These are phyloP conservation scores for Trichonephila clavata DNA, from an alignment of 1,140 invertebrate genomes.

Conservation along the genomic window DNA sequence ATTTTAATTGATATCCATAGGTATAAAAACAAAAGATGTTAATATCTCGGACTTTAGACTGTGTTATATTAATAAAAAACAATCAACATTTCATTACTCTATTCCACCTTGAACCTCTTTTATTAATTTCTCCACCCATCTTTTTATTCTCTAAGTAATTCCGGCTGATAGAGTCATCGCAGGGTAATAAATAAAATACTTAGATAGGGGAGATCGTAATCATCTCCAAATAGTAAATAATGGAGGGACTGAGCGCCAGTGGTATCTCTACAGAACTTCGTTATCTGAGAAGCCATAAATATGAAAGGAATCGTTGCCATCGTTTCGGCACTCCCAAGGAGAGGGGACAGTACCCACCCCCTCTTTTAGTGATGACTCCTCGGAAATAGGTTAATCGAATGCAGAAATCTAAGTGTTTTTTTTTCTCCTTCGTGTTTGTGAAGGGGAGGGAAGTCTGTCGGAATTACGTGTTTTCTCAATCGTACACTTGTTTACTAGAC, in stretches of 20 bases:
- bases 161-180: background rate
- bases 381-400: slow-evolving; percentile 14
- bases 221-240: slow-evolving; percentile 14
- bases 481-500: background rate
- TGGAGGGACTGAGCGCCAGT: background rate
- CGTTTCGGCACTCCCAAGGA: background rate
- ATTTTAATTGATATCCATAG: no score
- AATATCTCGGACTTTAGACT: no score
- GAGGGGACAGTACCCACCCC: background rate
- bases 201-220: background rate
- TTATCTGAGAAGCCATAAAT: slow-evolving; percentile 29
- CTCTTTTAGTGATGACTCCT: background rate
- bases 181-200: background rate
- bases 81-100: background rate
- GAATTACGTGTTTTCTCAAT: background rate
- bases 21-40: no score
- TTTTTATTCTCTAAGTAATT: background rate
- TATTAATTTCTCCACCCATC: background rate
- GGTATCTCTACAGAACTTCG: background rate
- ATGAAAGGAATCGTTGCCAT: background rate
- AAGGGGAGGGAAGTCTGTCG: background rate
- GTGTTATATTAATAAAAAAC: no score
- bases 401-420: slow-evolving; percentile 15
- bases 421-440: no score
- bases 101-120: background rate